phyloP scores from a whole-genome alignment of 2,113 vertebrate species.

The Sylvia atricapilla region DNA sequence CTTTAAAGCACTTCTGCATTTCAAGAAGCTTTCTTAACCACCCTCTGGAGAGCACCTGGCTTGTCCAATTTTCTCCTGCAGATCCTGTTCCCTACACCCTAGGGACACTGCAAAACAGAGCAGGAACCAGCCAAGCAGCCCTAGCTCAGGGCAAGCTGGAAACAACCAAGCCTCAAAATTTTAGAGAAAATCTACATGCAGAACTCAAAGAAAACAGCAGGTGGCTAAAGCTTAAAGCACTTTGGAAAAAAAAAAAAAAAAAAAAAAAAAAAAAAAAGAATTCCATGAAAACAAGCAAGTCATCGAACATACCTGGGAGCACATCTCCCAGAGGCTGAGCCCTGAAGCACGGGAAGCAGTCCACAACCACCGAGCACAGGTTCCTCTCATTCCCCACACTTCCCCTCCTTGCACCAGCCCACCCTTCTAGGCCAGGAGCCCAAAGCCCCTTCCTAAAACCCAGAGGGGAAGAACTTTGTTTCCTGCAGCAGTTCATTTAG shows the following conservation, averaged over 20 bases:
- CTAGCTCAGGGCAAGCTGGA: neutral
- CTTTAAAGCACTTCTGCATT: neutral
- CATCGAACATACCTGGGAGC: slow-evolving; percentile 11
- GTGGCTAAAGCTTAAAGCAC: neutral
- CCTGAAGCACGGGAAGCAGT: neutral
- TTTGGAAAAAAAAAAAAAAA: neutral
- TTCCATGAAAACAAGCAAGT: neutral
- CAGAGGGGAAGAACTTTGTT: neutral
- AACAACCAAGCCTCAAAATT: neutral
- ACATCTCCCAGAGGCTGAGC: neutral
- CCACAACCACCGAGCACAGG: neutral
- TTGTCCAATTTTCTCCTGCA: neutral
- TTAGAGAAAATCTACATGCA: neutral
- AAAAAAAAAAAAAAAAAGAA: neutral
- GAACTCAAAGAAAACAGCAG: neutral
- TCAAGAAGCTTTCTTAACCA: neutral
- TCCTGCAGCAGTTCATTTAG: neutral
- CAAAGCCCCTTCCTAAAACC: neutral
- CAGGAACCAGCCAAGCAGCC: neutral
- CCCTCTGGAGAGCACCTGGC: neutral
- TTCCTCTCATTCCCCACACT: neutral
- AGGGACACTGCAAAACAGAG: neutral
- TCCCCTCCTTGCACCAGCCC: neutral
- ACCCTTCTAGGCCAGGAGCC: neutral
- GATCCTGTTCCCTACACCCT: neutral